These are phyloP conservation scores for Galaxias olidus DNA, from an alignment of 2,797 vertebrate genomes.

Conservation along the genomic window DNA sequence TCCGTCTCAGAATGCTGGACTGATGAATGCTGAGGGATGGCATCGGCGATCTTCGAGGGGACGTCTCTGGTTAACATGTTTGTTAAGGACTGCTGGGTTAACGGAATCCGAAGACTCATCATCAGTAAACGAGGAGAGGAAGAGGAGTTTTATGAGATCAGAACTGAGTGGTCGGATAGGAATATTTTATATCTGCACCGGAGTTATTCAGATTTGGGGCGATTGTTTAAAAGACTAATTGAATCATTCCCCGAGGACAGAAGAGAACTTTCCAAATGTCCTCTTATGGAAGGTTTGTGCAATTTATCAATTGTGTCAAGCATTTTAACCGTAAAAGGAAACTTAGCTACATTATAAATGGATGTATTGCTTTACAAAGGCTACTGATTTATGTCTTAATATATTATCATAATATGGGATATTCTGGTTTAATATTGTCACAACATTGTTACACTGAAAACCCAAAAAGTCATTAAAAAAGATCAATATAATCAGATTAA, in stretches of 20 bases:
- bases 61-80: slow-evolving; percentile 98
- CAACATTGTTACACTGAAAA: no score
- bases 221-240: slow-evolving; percentile 84
- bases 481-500: no score
- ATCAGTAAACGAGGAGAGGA: slow-evolving; percentile 90
- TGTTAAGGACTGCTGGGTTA: slow-evolving; percentile 97
- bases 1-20: slow-evolving; percentile 65
- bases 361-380: no score
- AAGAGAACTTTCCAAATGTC: slow-evolving; percentile 81
- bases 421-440: no score
- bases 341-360: no score
- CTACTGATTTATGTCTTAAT: no score
- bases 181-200: slow-evolving; percentile 93
- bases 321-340: no score
- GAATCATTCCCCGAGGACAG: slow-evolving; percentile 93
- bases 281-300: slow-evolving; percentile 85
- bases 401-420: no score
- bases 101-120: slow-evolving; percentile 91
- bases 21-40: slow-evolving; percentile 78
- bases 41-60: slow-evolving; percentile 96
- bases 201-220: slow-evolving; percentile 89
- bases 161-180: slow-evolving; percentile 97
- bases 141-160: slow-evolving; percentile 95
- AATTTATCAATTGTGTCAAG: background rate
- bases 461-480: no score